Percentiles rank a stretch among this genome's conserved stretches.
Conservation (phyloP, 2,113 vertebrate genomes). For the Phocoena phocoena region DNA sequence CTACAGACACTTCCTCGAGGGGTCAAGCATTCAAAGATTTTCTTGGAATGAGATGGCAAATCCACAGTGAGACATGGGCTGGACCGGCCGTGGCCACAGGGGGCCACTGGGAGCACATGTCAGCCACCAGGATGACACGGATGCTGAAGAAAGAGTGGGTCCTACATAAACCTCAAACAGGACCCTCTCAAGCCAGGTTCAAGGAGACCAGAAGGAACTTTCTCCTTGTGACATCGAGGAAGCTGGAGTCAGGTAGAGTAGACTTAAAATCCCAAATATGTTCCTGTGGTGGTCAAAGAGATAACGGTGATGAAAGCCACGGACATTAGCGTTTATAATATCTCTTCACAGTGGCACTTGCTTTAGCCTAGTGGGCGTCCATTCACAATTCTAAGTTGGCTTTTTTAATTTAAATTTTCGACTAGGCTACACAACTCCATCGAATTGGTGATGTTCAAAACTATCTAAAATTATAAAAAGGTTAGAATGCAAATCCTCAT, state of each 20-base stretch:
- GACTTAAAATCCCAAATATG: neutral
- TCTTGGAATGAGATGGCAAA: neutral
- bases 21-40: neutral
- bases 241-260: neutral
- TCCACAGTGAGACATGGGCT: neutral
- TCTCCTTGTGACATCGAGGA: neutral
- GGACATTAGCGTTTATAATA: no score
- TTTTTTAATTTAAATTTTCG: neutral
- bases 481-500: neutral
- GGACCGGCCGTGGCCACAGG: neutral
- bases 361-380: neutral
- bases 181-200: neutral
- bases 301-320: rapidly evolving
- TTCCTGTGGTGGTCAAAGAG: neutral
- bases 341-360: neutral
- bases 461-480: neutral
- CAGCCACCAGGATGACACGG: neutral
- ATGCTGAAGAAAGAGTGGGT: rapidly evolving
- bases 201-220: neutral
- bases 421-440: neutral
- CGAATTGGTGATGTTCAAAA: neutral
- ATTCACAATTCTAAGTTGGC: neutral
- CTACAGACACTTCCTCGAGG: neutral
- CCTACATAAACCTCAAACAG: neutral
- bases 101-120: neutral